phyloP scores from a whole-genome alignment of 1,140 invertebrate genomes.

The Ephestia elutella region DNA sequence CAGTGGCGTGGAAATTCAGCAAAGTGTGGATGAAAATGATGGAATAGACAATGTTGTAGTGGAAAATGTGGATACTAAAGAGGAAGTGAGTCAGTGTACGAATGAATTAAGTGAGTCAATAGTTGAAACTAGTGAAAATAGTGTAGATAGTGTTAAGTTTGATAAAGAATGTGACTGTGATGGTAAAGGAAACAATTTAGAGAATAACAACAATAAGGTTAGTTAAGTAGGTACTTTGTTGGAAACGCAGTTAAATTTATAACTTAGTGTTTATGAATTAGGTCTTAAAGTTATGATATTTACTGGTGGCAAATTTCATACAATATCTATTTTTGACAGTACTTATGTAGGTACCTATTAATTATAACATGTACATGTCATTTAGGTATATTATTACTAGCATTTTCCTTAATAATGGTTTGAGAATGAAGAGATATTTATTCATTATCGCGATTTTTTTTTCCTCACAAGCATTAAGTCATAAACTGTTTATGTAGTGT shows the following conservation, averaged over 20 bases:
- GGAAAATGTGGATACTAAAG: neutral
- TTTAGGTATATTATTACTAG: neutral
- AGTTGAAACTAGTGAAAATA: neutral
- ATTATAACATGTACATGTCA: neutral
- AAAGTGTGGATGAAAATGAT: constrained; percentile 10
- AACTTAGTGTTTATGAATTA: too few species aligned
- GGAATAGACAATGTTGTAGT: constrained; percentile 1
- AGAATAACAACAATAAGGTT: neutral
- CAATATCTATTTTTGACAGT: neutral
- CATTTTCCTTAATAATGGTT: too few species aligned
- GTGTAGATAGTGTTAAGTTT: neutral
- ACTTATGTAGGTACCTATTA: neutral
- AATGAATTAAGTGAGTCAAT: constrained; percentile 9
- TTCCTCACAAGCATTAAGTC: too few species aligned
- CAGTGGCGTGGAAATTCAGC: constrained; percentile 7
- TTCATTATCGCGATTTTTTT: too few species aligned
- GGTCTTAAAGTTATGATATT: too few species aligned
- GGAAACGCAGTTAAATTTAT: too few species aligned
- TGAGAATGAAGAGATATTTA: too few species aligned
- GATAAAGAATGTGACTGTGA: neutral
- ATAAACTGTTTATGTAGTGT: too few species aligned
- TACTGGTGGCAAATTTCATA: too few species aligned
- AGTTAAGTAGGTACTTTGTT: too few species aligned
- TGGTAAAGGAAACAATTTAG: neutral
- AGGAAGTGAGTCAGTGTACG: neutral